Evolutionary conservation across 2,113 vertebrate species (phyloP).

Genomic region (Otus sunia): DNA sequence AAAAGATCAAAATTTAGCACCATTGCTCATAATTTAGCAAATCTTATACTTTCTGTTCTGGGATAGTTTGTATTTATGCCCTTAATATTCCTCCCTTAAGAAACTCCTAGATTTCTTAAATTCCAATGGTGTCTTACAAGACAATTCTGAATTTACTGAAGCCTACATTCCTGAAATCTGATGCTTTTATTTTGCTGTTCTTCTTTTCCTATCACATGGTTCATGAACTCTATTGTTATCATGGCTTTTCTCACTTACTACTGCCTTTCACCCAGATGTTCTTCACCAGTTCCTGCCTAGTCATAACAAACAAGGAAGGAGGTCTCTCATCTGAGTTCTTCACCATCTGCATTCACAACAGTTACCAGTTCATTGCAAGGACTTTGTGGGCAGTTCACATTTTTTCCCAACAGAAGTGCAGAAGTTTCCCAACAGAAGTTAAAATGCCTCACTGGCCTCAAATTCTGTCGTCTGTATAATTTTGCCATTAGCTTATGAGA

Average conservation of each 20-base stretch:
- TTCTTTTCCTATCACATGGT: not conserved
- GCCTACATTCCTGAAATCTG: not conserved
- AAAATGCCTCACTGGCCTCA: not conserved
- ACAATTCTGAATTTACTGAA: not conserved
- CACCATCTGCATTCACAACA: not conserved
- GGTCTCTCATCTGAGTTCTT: not conserved
- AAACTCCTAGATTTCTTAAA: not conserved
- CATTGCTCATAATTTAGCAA: not conserved
- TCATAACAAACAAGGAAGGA: not conserved
- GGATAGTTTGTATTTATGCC: not conserved
- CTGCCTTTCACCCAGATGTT: not conserved
- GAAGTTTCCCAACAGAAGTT: not conserved
- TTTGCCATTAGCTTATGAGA: not conserved
- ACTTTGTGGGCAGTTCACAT: not conserved
- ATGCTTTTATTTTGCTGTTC: not conserved
- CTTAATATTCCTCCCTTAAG: not conserved
- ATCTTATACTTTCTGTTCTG: not conserved
- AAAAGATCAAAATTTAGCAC: not conserved
- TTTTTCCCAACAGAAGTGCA: not conserved
- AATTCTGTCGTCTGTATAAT: not conserved
- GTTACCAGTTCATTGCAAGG: not conserved
- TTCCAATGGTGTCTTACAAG: not conserved
- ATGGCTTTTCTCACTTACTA: not conserved
- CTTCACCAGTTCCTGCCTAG: not conserved
- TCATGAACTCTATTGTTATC: not conserved